Percentiles rank a stretch among this genome's conserved stretches.
These are phyloP conservation scores for Vannuccia rotundouncinata DNA, from an alignment of 2,888 invertebrate species.

Conservation along the genomic window DNA sequence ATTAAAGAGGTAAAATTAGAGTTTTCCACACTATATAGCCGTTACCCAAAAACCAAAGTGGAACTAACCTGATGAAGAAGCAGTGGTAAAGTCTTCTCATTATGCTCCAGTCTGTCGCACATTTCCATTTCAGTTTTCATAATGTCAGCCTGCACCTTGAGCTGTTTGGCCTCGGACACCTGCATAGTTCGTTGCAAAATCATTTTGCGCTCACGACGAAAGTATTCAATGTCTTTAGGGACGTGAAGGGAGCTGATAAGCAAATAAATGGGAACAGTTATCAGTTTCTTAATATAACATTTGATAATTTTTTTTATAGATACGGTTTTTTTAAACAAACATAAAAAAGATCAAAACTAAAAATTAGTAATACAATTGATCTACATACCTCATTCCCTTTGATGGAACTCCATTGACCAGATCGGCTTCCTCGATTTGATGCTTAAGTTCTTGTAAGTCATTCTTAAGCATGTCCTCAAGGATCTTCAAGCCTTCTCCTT, in stretches of 20 bases:
- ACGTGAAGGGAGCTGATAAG: conserved; percentile 53
- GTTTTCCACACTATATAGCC: no score
- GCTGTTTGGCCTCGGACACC: conserved; percentile 52
- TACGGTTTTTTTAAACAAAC: no score
- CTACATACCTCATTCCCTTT: conserved; percentile 45
- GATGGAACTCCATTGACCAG: conserved; percentile 47
- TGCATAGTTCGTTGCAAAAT: conserved; percentile 47
- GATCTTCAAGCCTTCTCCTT: conserved; percentile 47
- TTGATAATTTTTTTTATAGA: no score
- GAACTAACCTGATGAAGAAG: conserved; percentile 53
- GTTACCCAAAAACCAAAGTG: no score
- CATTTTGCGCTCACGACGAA: conserved; percentile 47
- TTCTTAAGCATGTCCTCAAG: conserved; percentile 48
- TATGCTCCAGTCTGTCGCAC: conserved; percentile 48
- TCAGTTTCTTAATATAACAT: no score
- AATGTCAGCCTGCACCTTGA: conserved; percentile 50
- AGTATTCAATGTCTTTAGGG: conserved; percentile 50
- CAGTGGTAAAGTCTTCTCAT: conserved; percentile 48
- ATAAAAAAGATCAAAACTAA: no score
- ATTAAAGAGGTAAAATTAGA: no score
- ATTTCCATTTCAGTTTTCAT: conserved; percentile 51
- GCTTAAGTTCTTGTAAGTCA: conserved; percentile 51
- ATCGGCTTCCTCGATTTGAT: conserved; percentile 54
- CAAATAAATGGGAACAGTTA: no score
- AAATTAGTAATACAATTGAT: neutral